A percentile compares a stretch with the other conserved stretches of the same genome.
These are phyloP conservation scores for Drosophila leontia DNA, from an alignment of 1,140 invertebrate species.

Conservation along the genomic window DNA sequence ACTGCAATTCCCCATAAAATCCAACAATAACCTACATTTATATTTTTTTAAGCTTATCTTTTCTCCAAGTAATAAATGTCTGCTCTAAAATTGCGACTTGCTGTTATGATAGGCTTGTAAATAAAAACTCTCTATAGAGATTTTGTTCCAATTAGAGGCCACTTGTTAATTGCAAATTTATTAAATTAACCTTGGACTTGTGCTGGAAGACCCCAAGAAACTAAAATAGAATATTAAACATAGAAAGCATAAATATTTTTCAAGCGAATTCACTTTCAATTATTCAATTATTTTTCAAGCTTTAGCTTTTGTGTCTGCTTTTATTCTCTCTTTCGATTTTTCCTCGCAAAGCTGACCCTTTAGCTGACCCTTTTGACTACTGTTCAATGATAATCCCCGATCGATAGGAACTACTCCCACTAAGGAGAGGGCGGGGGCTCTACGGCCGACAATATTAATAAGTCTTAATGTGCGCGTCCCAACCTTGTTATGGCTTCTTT, in stretches of 20 bases:
- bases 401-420: conserved; percentile 37
- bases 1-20: not conserved
- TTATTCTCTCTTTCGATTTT: not conserved
- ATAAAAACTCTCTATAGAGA: not conserved
- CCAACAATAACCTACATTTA: not conserved
- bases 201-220: too few species aligned
- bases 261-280: not conserved
- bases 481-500: conserved; percentile 67
- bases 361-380: conserved; percentile 35
- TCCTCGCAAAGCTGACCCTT: conserved; percentile 12
- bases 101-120: not conserved
- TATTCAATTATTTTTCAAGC: conserved; percentile 2
- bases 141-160: not conserved
- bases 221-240: not conserved
- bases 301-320: not conserved
- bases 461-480: conserved; percentile 57
- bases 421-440: too few species aligned
- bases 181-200: conserved; percentile 13
- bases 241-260: not conserved
- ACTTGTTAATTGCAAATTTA: conserved; percentile 2
- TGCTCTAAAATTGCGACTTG: not conserved
- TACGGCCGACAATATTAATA: conserved; percentile 64
- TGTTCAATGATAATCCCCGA: conserved; percentile 45
- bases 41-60: not conserved
- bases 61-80: not conserved